phyloP scores from a whole-genome alignment of 2,888 invertebrate species.

The Hydroisotoma schaefferi region DNA sequence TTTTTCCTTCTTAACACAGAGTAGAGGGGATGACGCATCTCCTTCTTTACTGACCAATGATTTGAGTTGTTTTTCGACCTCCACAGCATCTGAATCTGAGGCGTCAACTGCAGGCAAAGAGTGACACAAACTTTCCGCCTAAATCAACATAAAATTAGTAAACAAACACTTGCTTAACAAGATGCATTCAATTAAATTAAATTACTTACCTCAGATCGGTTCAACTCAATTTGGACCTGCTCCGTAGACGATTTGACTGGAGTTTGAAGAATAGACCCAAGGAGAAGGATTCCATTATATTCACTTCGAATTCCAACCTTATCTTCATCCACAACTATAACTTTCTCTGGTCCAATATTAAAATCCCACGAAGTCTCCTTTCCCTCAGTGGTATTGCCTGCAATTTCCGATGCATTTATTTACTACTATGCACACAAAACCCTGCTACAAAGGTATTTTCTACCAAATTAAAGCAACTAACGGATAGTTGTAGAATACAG shows the following conservation, averaged over 20 bases:
- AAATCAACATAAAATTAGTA: constrained; percentile 2
- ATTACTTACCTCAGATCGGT: constrained; percentile 71
- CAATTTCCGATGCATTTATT: neutral
- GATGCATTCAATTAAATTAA: neutral
- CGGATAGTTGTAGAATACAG: constrained; percentile 44
- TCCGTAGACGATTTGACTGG: constrained; percentile 67
- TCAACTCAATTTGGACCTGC: constrained; percentile 75
- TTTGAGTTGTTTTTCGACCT: constrained; percentile 43
- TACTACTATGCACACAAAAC: neutral
- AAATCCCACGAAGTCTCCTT: constrained; percentile 33
- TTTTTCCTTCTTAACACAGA: constrained; percentile 46
- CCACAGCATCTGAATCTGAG: constrained; percentile 34
- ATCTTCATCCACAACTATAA: constrained; percentile 76
- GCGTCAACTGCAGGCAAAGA: constrained; percentile 41
- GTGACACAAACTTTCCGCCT: constrained; percentile 47
- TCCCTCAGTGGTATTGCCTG: constrained; percentile 16
- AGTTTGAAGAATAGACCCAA: constrained; percentile 84
- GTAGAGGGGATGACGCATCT: constrained; percentile 25
- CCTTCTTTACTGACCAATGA: constrained; percentile 32
- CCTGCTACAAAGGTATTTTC: neutral
- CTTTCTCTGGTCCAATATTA: constrained; percentile 63
- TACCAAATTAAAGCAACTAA: constrained; percentile 10
- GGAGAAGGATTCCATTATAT: constrained; percentile 82
- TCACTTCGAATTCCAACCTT: constrained; percentile 81
- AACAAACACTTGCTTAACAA: neutral